Percentiles rank a stretch among this genome's conserved stretches.
Evolutionary conservation across 2,797 vertebrate species (phyloP).

Genomic region (Acrossocheilus fasciatus): DNA sequence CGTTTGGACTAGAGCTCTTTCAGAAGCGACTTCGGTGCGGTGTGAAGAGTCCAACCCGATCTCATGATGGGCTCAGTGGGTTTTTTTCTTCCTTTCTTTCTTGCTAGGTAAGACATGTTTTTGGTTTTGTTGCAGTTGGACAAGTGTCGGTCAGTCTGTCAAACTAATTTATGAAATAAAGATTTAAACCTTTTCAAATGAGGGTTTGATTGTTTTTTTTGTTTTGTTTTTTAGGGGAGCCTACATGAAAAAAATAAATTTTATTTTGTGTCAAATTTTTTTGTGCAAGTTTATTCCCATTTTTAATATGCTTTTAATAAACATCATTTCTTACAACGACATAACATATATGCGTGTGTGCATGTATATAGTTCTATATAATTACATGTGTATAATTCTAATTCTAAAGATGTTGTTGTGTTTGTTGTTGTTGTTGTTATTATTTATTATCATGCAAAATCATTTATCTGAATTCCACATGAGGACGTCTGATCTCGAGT

Average conservation of each 20-base stretch:
- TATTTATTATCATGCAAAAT: not conserved
- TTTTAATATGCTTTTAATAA: not conserved
- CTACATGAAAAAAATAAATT: not conserved
- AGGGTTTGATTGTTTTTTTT: not conserved
- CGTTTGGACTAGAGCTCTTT: not conserved
- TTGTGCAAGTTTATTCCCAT: not conserved
- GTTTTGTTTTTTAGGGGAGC: not conserved
- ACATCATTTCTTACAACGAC: not conserved
- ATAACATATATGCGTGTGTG: not conserved
- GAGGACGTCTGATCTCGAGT: not conserved
- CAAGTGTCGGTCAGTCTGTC: not conserved
- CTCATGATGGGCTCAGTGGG: not conserved
- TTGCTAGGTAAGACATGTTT: not conserved
- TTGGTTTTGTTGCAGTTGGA: not conserved
- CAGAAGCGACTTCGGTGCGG: not conserved
- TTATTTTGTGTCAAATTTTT: not conserved
- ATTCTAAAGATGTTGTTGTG: not conserved
- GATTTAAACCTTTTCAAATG: not conserved
- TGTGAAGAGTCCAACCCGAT: not conserved
- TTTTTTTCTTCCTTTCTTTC: not conserved
- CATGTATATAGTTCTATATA: not conserved
- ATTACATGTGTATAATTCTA: not conserved
- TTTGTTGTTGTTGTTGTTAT: not conserved
- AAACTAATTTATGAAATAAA: not conserved
- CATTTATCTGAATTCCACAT: not conserved